phyloP scores from a whole-genome alignment of 2,888 invertebrate species.

The Tipula confusa region DNA sequence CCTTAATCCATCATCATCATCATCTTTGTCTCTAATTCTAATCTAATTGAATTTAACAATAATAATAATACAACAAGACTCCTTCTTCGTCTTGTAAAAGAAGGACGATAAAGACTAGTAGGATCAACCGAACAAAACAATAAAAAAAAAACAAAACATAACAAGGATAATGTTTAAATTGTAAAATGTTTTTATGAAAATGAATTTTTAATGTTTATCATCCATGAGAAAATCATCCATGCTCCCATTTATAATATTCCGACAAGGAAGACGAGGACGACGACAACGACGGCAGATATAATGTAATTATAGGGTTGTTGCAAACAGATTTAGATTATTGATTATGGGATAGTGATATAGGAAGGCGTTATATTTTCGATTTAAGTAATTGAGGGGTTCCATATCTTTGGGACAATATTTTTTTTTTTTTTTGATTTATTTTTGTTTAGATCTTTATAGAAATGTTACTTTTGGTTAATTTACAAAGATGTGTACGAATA shows the following conservation, averaged over 20 bases:
- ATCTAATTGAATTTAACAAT: neutral
- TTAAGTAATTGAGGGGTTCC: neutral
- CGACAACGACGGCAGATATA: neutral
- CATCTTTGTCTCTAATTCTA: constrained; percentile 4
- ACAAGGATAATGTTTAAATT: neutral
- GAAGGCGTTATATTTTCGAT: neutral
- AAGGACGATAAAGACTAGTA: neutral
- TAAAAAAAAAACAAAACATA: neutral
- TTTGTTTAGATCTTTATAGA: neutral
- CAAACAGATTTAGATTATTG: constrained; percentile 20
- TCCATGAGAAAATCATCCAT: neutral
- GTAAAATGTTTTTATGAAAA: neutral
- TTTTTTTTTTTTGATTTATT: neutral
- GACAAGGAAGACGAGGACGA: neutral
- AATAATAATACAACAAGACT: neutral
- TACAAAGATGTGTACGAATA: too few species aligned
- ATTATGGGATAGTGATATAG: neutral
- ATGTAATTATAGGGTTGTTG: constrained; percentile 20
- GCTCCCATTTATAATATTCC: neutral
- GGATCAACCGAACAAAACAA: neutral
- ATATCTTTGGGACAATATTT: neutral
- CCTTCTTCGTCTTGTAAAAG: too few species aligned
- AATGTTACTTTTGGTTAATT: too few species aligned
- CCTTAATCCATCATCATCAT: constrained; percentile 20
- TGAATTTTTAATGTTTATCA: constrained; percentile 3